These are phyloP conservation scores for Synanthedon tipuliformis DNA, from an alignment of 2,888 invertebrate genomes.

Conservation along the genomic window DNA sequence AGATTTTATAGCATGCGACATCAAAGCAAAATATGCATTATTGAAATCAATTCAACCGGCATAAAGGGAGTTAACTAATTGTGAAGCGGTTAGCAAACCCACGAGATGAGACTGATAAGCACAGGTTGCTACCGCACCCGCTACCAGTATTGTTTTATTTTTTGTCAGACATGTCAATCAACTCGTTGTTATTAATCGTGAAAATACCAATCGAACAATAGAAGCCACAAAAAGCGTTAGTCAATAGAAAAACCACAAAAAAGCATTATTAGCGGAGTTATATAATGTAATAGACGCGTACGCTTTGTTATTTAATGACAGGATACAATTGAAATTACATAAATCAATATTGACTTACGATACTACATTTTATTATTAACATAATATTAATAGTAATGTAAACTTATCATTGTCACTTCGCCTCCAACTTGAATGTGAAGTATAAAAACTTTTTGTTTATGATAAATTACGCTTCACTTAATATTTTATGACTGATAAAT, in stretches of 20 bases:
- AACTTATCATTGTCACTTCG: too few species aligned
- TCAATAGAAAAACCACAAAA: conserved; percentile 20
- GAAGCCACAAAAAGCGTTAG: conserved; percentile 34
- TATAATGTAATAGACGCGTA: conserved; percentile 22
- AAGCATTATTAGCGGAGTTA: conserved; percentile 22
- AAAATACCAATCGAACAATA: conserved; percentile 43
- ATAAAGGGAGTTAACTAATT: conserved; percentile 1
- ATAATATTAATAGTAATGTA: too few species aligned
- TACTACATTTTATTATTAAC: background rate
- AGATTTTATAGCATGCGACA: too few species aligned
- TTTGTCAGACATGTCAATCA: conserved; percentile 40
- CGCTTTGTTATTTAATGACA: conserved; percentile 26
- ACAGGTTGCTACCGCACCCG: conserved; percentile 30
- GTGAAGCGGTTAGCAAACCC: conserved; percentile 3
- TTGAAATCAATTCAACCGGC: conserved; percentile 11
- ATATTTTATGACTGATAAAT: too few species aligned
- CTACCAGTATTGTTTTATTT: conserved; percentile 40
- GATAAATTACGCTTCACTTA: too few species aligned
- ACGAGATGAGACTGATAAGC: conserved; percentile 17
- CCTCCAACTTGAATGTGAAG: too few species aligned
- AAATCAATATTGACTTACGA: conserved; percentile 12
- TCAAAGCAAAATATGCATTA: background rate
- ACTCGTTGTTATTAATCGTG: conserved; percentile 32
- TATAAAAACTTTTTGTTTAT: too few species aligned
- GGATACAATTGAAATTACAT: conserved; percentile 24